Evolutionary conservation across 2,113 vertebrate genomes (phyloP).

Genomic region (Aldabrachelys gigantea): DNA sequence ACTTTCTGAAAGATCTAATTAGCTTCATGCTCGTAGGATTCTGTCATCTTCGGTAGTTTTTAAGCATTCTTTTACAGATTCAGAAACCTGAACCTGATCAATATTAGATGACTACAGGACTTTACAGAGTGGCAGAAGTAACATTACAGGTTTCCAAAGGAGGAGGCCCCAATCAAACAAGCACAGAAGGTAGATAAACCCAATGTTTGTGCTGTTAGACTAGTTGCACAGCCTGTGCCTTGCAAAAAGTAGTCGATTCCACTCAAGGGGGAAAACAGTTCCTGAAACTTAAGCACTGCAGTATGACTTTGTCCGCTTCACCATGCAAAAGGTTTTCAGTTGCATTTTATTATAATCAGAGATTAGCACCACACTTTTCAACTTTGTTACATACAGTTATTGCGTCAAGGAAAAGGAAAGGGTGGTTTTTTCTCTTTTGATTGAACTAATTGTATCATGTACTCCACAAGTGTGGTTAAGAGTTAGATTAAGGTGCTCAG

Average conservation of each 20-base stretch:
- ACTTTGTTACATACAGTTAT: neutral
- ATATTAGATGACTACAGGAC: neutral
- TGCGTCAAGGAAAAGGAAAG: neutral
- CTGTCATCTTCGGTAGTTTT: neutral
- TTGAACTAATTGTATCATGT: neutral
- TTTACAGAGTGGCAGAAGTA: fast-evolving
- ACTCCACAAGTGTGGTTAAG: neutral
- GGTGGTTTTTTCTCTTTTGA: neutral
- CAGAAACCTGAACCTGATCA: fast-evolving
- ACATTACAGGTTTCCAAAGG: neutral
- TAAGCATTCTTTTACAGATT: neutral
- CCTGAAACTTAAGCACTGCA: neutral
- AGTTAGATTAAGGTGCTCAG: neutral
- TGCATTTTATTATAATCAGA: neutral
- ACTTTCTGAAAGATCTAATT: neutral
- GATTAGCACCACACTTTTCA: neutral
- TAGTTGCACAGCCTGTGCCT: neutral
- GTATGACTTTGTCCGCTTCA: neutral
- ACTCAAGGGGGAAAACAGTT: fast-evolving
- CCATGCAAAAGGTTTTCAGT: neutral
- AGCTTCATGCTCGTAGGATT: neutral
- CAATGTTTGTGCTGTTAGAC: neutral
- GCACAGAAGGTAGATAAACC: neutral
- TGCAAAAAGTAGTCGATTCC: neutral
- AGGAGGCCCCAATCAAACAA: neutral